Conservation (phyloP, 2,888 invertebrate species). For the Ctenicera cuprea region DNA sequence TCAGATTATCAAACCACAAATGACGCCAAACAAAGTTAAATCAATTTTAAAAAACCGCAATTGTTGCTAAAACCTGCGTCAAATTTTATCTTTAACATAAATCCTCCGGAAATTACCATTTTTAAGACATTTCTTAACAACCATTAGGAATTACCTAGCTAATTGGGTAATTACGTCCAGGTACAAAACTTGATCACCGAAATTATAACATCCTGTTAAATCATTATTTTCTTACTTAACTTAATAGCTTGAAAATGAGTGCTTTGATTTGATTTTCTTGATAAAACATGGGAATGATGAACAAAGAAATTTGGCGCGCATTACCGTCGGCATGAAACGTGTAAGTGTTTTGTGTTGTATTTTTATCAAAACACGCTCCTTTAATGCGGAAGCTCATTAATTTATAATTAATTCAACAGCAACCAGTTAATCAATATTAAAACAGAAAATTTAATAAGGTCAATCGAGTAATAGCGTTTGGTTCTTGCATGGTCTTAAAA, state of each 20-base stretch:
- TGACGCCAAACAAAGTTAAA: too few species aligned
- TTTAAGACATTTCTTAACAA: too few species aligned
- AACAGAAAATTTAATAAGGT: slow-evolving; percentile 6
- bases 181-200: too few species aligned
- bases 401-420: slow-evolving; percentile 3
- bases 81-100: too few species aligned
- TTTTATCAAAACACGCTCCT: background rate
- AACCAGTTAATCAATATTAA: background rate
- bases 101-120: too few species aligned
- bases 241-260: slow-evolving; percentile 8
- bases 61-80: too few species aligned
- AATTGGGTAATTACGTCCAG: too few species aligned
- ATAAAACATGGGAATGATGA: background rate
- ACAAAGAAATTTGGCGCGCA: background rate
- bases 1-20: too few species aligned
- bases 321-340: background rate
- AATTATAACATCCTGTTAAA: slow-evolving; percentile 4
- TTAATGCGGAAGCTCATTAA: slow-evolving; percentile 17
- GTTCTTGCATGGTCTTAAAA: background rate
- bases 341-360: slow-evolving; percentile 6
- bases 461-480: background rate
- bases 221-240: slow-evolving; percentile 9
- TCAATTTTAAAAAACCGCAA: too few species aligned
- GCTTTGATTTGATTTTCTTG: background rate
- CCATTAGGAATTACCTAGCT: too few species aligned